These are phyloP conservation scores for Hylaeus anthracinus DNA, from an alignment of 1,140 invertebrate genomes.

Conservation along the genomic window DNA sequence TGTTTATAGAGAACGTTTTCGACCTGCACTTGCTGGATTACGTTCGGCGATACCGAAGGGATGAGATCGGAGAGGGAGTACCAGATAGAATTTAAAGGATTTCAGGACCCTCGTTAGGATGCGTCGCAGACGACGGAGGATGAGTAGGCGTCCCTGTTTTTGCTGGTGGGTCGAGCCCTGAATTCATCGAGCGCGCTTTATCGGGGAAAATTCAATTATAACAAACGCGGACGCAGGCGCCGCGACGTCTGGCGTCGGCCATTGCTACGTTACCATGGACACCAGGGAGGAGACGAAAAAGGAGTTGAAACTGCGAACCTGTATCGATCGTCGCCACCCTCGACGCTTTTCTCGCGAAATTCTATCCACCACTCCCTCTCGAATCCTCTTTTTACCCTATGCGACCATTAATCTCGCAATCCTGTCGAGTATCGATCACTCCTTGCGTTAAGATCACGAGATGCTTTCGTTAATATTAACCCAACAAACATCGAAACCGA, in stretches of 20 bases:
- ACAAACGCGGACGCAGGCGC: constrained; percentile 69
- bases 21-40: too few relatives aligned
- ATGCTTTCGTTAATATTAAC: too few relatives aligned
- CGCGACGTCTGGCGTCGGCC: constrained; percentile 68
- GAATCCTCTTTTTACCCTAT: not conserved
- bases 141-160: constrained; percentile 31
- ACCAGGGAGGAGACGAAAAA: constrained; percentile 70
- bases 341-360: constrained; percentile 28
- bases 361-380: constrained; percentile 1
- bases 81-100: not conserved
- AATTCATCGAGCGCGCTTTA: constrained; percentile 34
- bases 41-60: too few relatives aligned
- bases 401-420: not conserved
- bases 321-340: constrained; percentile 58
- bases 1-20: too few relatives aligned
- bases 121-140: not conserved
- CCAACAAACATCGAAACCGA: too few relatives aligned
- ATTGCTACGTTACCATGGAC: constrained; percentile 74
- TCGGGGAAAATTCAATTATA: constrained; percentile 49
- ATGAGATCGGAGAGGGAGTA: not conserved
- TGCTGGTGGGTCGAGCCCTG: constrained; percentile 27
- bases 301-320: constrained; percentile 53
- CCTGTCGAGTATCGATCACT: not conserved
- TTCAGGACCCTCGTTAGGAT: constrained; percentile 54
- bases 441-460: too few relatives aligned